Base-by-base conservation (phyloP, 1,140 invertebrate species). In the Drosophila asahinai region DNA sequence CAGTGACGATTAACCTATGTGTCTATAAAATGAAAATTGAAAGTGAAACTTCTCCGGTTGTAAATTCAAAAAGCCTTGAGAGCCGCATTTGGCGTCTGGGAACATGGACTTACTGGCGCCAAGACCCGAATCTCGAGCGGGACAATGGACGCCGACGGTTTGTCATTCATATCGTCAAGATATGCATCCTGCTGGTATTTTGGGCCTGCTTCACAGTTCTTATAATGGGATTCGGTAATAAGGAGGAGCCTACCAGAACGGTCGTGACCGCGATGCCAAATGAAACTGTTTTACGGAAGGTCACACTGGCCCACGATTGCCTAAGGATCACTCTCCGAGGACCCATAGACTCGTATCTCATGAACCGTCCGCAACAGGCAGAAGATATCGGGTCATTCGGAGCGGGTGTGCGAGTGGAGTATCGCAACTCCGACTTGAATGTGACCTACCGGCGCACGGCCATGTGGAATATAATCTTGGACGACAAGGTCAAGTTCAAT, bases 11-110 rank as follows among this genome's bases (percentile, higher is more conserved):
- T 11, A 9, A 43, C 47, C 36, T 4, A 12, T 7, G 25, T 19
- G 15, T 54, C 33, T 36, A 36, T 36, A 36, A 42, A 64, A 64
- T 64, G 49, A 40, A 64, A 64, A 64, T 64, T 64, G 11, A 15
- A 54, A 43, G 61, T 64, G 25, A 64, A 33, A 27, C 43, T 3
- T 25, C 22, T 17, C 15, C 15, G 25, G 22, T 14, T 1, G 12
- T 42, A 19, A 40, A 30, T 22, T 14, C 49, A 7, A 25, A 19
- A 12, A n/a, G 22, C 12, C 3, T 30, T 3, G 48, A 15, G 19
- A 33, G 15, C 12, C 38, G 22, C 1, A 22, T 30, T 30, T 30
- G 27, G 27, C 27, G 9, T 5, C 6, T 38, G 14, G 15, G 22
- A 36, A 9, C 14, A 5, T 57, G 54, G 54, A 15, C 9, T 47